Base-by-base conservation (phyloP, 1,140 invertebrate species). In the Drosophila tani region DNA sequence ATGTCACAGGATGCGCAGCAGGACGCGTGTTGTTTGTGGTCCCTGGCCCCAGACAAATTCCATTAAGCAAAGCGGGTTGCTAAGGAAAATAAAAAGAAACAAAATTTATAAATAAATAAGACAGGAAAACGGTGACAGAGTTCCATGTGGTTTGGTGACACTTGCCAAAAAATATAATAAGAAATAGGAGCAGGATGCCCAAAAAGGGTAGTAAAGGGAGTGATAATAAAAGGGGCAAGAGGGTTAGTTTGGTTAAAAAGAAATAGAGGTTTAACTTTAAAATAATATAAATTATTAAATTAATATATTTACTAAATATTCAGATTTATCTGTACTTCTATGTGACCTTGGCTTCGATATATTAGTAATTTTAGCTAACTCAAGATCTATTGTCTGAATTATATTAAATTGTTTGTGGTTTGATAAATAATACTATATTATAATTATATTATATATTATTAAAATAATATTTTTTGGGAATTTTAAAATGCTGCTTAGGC, bases 1-100 rank as follows among this genome's bases (percentile, higher is more conserved):
- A 14, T n/a, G 24, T 17, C 58, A 75, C 73, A 79, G 57, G 65
- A 78, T 79, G 66, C 75, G 43, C 77, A 74, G 76, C 77, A 56
- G 77, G 77, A 79, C 76, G 55, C 76, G 67, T 59, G 67, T 73
- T 50, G 38, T 43, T 76, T 75, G 59, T 14, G 11, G 19, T 63
- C 27, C 35, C 19, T 59, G 67, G 38, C 15, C 17, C 53, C 55
- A 77, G 63, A 77, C 56, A 32, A 62, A 69, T 62, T 77, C 50
- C 74, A 77, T 77, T 69, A 43, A 75, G 70, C 71, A 73, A 73
- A 73, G 45, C 55, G 45, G 38, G 17, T 5, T 9, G 65, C 21
- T 3, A n/a, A 5, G 53, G 35, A n/a, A 56, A 19, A 56, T 24
- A 24, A 6, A 11, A 21, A 17, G 27, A 29, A 35, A 12, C 0